Percentiles rank a stretch among this genome's conserved stretches.
phyloP scores from a whole-genome alignment of 2,113 vertebrate species.

The Bombycilla garrulus region DNA sequence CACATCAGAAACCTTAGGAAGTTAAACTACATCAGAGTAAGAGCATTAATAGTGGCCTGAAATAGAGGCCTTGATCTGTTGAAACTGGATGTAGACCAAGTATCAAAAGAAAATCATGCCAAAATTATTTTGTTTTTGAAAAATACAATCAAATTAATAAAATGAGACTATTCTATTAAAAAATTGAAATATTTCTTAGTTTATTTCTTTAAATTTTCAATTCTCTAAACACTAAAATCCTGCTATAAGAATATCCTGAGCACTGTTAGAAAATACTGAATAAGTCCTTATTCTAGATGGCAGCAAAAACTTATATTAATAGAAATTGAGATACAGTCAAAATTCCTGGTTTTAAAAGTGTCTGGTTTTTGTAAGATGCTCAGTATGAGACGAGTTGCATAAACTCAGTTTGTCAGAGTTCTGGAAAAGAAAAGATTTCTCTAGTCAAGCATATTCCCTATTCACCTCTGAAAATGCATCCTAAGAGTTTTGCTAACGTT shows the following conservation, averaged over 20 bases:
- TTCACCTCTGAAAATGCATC: neutral
- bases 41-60: neutral
- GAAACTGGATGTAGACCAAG: neutral
- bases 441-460: neutral
- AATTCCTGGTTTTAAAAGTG: neutral
- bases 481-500: neutral
- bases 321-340: neutral
- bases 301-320: neutral
- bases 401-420: neutral
- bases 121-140: neutral
- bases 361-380: neutral
- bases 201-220: neutral
- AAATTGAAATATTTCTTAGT: neutral
- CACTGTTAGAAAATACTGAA: neutral
- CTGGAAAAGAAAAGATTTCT: neutral
- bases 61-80: slow-evolving; percentile 2
- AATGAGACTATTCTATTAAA: neutral
- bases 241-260: neutral
- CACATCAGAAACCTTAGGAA: slow-evolving; percentile 34
- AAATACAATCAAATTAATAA: neutral
- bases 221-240: neutral
- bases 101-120: neutral
- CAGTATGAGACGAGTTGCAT: neutral
- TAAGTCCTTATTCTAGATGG: neutral
- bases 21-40: slow-evolving; percentile 23